Evolutionary conservation across 2,888 invertebrate genomes (phyloP).

Genomic region (Silvanus unidentatus): DNA sequence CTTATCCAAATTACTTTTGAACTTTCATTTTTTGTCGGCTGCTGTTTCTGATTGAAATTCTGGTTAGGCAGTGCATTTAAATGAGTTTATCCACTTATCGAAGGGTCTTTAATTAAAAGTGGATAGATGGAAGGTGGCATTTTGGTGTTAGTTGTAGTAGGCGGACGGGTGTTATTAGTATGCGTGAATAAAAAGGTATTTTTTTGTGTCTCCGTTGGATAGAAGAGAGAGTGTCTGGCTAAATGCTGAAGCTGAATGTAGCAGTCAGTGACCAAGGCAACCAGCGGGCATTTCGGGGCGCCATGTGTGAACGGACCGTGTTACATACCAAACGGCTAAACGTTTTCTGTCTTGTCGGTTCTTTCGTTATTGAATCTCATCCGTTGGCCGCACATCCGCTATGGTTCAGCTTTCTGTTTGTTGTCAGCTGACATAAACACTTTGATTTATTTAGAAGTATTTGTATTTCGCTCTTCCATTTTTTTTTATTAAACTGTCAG

Average conservation of each 20-base stretch:
- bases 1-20: constrained; percentile 1
- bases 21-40: constrained; percentile 7
- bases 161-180: constrained; percentile 4
- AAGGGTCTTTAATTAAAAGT: constrained; percentile 22
- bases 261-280: too few species aligned
- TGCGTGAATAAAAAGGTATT: constrained; percentile 10
- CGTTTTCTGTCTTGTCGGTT: constrained; percentile 9
- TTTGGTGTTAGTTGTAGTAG: too few species aligned
- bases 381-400: constrained; percentile 13
- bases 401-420: constrained; percentile 11
- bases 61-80: constrained; percentile 17
- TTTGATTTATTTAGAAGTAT: constrained; percentile 25
- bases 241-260: not conserved
- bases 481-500: constrained; percentile 26
- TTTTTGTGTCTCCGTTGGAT: not conserved
- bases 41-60: constrained; percentile 17
- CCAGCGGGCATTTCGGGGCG: not conserved
- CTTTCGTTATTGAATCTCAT: constrained; percentile 14
- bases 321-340: not conserved
- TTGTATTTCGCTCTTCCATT: constrained; percentile 20
- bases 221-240: not conserved
- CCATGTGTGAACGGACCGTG: constrained; percentile 5
- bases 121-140: constrained; percentile 7
- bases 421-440: constrained; percentile 20
- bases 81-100: constrained; percentile 24